Evolutionary conservation across 1,140 invertebrate species (phyloP).

Genomic region (Ostrea edulis): DNA sequence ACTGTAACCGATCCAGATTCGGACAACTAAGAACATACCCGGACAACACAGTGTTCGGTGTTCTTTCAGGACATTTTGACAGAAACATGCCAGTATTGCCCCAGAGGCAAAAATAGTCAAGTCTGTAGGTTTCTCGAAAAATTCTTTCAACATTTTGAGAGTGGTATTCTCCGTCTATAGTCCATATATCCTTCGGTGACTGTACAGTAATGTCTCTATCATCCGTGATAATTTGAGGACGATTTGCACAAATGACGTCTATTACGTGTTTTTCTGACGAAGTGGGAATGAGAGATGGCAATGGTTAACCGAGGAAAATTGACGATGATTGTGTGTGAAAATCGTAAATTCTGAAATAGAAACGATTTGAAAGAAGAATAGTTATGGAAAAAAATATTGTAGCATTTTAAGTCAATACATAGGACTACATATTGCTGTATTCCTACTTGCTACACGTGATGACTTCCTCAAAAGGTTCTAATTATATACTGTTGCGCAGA

Average conservation of each 20-base stretch:
- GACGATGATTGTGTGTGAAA: not conserved
- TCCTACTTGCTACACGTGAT: no score
- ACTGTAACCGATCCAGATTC: slow-evolving; percentile 22
- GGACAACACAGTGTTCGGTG: not conserved
- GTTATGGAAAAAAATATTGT: no score
- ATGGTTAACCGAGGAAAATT: not conserved
- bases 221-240: not conserved
- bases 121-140: slow-evolving; percentile 19
- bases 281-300: not conserved
- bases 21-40: not conserved
- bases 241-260: slow-evolving; percentile 21
- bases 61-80: slow-evolving; percentile 15
- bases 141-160: slow-evolving; percentile 33
- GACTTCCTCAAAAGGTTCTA: no score
- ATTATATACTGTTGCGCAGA: no score
- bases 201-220: not conserved
- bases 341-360: not conserved
- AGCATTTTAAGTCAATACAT: no score
- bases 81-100: slow-evolving; percentile 1
- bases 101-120: slow-evolving; percentile 15
- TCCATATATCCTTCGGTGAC: slow-evolving; percentile 9
- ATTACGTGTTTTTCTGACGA: not conserved
- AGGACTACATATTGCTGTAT: no score
- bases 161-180: not conserved
- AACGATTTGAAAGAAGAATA: no score